Percentiles rank a stretch among this genome's conserved stretches.
Conservation (phyloP, 2,113 vertebrate species). For the Rhizomys pruinosus region DNA sequence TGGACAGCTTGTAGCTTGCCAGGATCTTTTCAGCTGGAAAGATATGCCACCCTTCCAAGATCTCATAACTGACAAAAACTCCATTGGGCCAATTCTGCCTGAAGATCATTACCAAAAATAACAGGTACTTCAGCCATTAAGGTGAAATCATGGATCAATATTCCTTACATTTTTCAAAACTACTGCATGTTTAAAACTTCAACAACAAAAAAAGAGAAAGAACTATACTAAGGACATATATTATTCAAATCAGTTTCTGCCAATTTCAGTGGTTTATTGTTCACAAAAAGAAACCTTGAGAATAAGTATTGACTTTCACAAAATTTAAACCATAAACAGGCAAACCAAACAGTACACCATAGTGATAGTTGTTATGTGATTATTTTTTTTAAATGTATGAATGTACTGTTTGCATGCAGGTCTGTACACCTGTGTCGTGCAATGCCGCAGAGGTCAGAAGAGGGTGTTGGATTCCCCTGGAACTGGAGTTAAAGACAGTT, state of each 20-base stretch:
- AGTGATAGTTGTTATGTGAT: slow-evolving; percentile 90
- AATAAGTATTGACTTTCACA: slow-evolving; percentile 88
- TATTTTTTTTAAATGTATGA: no score
- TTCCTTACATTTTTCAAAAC: slow-evolving; percentile 92
- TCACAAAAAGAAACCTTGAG: slow-evolving; percentile 89
- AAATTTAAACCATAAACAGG: slow-evolving; percentile 85
- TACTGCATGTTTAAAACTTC: slow-evolving; percentile 97
- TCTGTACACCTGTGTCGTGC: no score
- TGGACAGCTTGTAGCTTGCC: slow-evolving; percentile 99
- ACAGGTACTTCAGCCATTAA: slow-evolving; percentile 90
- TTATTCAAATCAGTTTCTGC: slow-evolving; percentile 94
- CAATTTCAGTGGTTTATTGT: slow-evolving; percentile 94
- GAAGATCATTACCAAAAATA: slow-evolving; percentile 85
- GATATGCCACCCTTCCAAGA: slow-evolving; percentile 90
- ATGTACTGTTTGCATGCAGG: no score
- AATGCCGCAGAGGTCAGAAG: no score
- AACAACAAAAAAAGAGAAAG: slow-evolving; percentile 86
- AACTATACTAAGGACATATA: slow-evolving; percentile 95
- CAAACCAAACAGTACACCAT: slow-evolving; percentile 92
- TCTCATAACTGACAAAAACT: slow-evolving; percentile 92
- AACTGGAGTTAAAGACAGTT: no score
- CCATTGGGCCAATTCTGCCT: slow-evolving; percentile 91
- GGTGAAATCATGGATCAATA: slow-evolving; percentile 92
- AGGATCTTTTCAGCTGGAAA: slow-evolving; percentile 95
- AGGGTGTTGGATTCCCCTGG: no score